Base-by-base conservation (phyloP, 2,113 vertebrate genomes). In the Scopus umbretta region DNA sequence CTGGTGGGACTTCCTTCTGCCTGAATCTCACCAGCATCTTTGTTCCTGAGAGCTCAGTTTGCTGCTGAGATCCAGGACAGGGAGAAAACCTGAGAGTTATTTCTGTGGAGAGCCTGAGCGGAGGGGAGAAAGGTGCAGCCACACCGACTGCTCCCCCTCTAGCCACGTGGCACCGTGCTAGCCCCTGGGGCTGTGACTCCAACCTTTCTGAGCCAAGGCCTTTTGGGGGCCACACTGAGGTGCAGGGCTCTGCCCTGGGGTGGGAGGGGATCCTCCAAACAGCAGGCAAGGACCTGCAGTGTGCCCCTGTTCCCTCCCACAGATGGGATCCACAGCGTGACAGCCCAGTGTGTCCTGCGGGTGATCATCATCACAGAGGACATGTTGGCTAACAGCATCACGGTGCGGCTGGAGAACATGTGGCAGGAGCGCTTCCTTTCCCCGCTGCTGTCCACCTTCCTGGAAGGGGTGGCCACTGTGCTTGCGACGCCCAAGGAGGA, bases 341-440 rank as follows among this genome's bases (percentile, higher is more conserved):
- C 99, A 0, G 99, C 99, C 5, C 99, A 99, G 97, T 99, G 99
- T 2, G 97, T 99, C 52, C 98, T 99, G 72, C 98, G 98, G 2
- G 99, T 99, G 82, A 98, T 99, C 95, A 99, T 99, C 98, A 99
- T 99, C 98, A 99, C 99, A 0, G 99, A 99, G 97, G 99, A 99
- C 97, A 98, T 99, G 99, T 83, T 99, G 94, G 99, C 99, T 96
- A 99, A 99, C 98, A 99, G 99, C 74, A 98, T 99, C 90, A 99
- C 99, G 0, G 99, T 99, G 78, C 99, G 99, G 16, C 98, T 99
- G 32, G 99, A 99, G 98, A 99, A 99, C 97, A 99, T 99, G 99
- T 99, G 99, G 98, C 99, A 99, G 98, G 99, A 99, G 96, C 99
- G 98, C 56, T 99, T 99, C 97, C 98, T 99, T 38, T 99, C 99